Conservation (phyloP, 2,888 invertebrate species). For the Mimas tiliae region DNA sequence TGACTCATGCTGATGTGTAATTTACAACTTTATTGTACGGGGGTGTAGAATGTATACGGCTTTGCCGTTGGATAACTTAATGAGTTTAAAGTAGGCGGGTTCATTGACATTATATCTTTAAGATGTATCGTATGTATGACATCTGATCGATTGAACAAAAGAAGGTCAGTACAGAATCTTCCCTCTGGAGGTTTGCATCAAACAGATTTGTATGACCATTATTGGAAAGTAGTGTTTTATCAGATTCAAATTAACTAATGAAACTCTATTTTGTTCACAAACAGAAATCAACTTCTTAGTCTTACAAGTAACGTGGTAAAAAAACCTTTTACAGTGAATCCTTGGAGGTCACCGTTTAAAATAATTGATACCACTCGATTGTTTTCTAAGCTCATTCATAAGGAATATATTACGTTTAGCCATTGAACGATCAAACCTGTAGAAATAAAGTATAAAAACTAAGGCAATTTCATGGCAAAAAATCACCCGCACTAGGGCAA, state of each 20-base stretch:
- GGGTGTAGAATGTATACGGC: constrained; percentile 1
- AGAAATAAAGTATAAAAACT: constrained; percentile 18
- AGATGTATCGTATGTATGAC: not conserved
- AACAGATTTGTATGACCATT: too few species aligned
- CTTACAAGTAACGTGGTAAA: too few species aligned
- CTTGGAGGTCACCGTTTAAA: not conserved
- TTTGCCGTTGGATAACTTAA: not conserved
- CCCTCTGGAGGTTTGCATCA: too few species aligned
- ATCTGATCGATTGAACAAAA: not conserved
- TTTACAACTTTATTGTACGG: constrained; percentile 16
- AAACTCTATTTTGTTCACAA: too few species aligned
- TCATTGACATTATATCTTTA: constrained; percentile 10
- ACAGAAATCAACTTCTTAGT: too few species aligned
- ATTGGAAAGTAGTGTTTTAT: too few species aligned
- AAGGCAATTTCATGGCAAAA: constrained; percentile 37
- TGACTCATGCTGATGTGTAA: constrained; percentile 18
- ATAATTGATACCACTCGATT: not conserved
- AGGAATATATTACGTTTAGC: not conserved
- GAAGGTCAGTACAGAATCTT: not conserved
- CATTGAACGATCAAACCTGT: not conserved
- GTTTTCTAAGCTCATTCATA: not conserved
- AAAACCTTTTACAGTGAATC: not conserved
- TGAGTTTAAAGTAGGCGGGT: constrained; percentile 8
- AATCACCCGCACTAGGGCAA: constrained; percentile 45
- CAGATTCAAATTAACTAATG: too few species aligned